Percentiles rank a stretch among this genome's conserved stretches.
phyloP scores from a whole-genome alignment of 2,797 vertebrate species.

The Trachops cirrhosus region DNA sequence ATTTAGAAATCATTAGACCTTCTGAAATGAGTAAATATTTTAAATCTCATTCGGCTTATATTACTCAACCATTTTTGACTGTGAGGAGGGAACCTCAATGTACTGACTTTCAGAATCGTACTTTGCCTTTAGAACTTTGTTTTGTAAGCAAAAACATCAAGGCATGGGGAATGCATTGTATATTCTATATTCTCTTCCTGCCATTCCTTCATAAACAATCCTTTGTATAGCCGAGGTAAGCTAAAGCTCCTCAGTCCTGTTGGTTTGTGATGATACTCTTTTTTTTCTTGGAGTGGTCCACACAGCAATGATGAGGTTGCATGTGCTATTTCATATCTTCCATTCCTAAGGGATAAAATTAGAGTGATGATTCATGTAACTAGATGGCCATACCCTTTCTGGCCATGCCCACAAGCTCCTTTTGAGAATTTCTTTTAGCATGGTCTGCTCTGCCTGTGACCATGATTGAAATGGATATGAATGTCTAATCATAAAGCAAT shows the following conservation, averaged over 20 bases:
- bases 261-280: neutral
- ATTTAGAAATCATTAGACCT: conserved; percentile 10
- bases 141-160: neutral
- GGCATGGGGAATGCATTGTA: neutral
- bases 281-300: conserved; percentile 28
- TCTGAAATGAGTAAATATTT: neutral
- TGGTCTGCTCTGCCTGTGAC: neutral
- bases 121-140: conserved; percentile 12
- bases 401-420: conserved; percentile 38
- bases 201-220: neutral
- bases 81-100: neutral
- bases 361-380: conserved; percentile 63
- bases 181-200: neutral
- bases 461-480: conserved; percentile 1
- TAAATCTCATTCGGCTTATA: neutral
- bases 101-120: neutral
- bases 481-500: neutral
- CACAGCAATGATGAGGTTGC: neutral
- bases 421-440: conserved; percentile 50
- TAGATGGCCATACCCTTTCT: conserved; percentile 43
- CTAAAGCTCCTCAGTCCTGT: neutral
- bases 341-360: conserved; percentile 70
- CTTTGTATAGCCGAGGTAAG: neutral
- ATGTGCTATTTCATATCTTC: conserved; percentile 52
- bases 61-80: neutral